Evolutionary conservation across 2,888 invertebrate genomes (phyloP).

Genomic region (Drosophila neonasuta): DNA sequence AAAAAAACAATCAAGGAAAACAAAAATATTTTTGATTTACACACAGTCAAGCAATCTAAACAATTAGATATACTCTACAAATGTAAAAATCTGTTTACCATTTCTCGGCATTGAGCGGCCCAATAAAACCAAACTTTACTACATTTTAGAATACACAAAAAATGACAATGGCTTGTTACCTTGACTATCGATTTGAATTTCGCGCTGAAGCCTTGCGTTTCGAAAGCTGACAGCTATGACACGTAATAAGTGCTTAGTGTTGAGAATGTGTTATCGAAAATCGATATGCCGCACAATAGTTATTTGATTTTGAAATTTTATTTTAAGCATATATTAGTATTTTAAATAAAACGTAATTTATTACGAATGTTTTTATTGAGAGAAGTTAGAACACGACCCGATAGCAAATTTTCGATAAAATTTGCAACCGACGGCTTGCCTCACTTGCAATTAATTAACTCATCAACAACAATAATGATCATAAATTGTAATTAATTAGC

Average conservation of each 20-base stretch:
- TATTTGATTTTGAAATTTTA: neutral
- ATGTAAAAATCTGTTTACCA: constrained; percentile 52
- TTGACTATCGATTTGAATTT: neutral
- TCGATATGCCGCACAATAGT: no score
- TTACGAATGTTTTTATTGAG: neutral
- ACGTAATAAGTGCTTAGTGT: neutral
- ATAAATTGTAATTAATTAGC: neutral
- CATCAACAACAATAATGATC: neutral
- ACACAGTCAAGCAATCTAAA: constrained; percentile 39
- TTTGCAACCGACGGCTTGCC: neutral
- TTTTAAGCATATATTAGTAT: no score
- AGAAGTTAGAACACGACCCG: no score
- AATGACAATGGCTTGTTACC: neutral
- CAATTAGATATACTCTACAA: constrained; percentile 26
- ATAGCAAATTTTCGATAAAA: neutral
- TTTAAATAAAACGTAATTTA: neutral
- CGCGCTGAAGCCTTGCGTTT: neutral
- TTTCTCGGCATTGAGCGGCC: constrained; percentile 18
- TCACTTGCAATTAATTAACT: neutral
- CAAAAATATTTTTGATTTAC: constrained; percentile 21
- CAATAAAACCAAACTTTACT: constrained; percentile 43
- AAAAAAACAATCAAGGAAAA: constrained; percentile 15
- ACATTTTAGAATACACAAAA: constrained; percentile 5
- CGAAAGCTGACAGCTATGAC: constrained; percentile 22
- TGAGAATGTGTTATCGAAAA: constrained; percentile 15